Evolutionary conservation across 1,140 invertebrate genomes (phyloP), one percentile per base, ranked within the genome.

Genomic region (Heliothis virescens): DNA sequence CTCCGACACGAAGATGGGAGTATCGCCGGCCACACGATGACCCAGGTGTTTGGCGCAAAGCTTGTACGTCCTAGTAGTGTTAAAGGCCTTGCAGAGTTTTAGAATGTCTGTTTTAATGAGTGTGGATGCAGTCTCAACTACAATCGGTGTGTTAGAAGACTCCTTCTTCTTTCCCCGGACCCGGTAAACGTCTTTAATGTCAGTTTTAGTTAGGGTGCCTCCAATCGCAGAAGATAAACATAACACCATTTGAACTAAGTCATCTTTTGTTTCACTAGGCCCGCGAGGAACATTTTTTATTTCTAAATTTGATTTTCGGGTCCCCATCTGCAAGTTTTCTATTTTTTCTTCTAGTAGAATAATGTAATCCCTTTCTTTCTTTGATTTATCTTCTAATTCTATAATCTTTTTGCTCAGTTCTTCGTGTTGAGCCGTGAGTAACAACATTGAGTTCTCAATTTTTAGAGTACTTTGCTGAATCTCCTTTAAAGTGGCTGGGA

Each of bases 271-370:
- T 73, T 80, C 81, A 12, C 29, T 67, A 13, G 55, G 63, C 13
- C 52, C 47, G 72, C 62, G 63, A 21, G 79, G 81, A 15, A 83
- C 81, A 72, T 83, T 83, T 80, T 77, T 83, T 50, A n/a, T 80
- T 67, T 83, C 73, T 48, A 83, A 63, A 52, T 48, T 80, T 4
- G 48, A 41, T 55, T 83, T 83, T 5, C 82, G 65, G 48, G 26
- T 62, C 21, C 29, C 67, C 18, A 73, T 57, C 47, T 77, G 73
- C 50, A 79, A 21, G 34, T 78, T 75, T 59, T 80, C 79, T 13
- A 83, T 34, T 65, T 83, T 83, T 9, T 78, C 78, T 59, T 83
- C 82, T 11, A 80, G 50, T 80, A 86, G n/a, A 79, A 83, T 55
- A 80, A 77, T 67, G 12, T 67, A 34, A 15, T 67, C 63, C 3